Percentiles rank a stretch among this genome's conserved stretches.
Conservation (phyloP, 2,113 vertebrate genomes). For the Myotis lucifugus region DNA sequence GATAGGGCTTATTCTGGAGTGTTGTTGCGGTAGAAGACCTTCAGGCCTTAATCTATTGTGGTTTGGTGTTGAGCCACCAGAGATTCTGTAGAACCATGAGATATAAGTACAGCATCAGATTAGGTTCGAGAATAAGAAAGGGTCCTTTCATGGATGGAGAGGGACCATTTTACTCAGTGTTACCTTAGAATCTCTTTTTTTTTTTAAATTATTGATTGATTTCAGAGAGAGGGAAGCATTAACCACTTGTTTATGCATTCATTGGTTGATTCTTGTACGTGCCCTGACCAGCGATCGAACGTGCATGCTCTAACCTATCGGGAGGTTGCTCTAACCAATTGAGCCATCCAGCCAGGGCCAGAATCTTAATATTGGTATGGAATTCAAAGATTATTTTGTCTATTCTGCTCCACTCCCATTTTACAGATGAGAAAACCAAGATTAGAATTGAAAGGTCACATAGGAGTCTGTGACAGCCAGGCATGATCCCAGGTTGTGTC, state of each 20-base stretch:
- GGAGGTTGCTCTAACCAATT: neutral
- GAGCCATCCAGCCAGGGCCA: neutral
- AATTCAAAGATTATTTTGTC: neutral
- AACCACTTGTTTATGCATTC: neutral
- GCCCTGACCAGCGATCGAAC: neutral
- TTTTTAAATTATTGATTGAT: neutral
- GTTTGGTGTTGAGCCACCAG: neutral
- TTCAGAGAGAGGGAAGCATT: neutral
- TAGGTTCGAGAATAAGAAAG: neutral
- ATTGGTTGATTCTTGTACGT: neutral
- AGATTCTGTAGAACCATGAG: neutral
- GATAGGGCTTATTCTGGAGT: neutral
- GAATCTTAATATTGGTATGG: neutral
- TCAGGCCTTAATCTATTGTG: neutral
- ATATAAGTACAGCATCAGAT: neutral
- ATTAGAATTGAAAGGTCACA: neutral
- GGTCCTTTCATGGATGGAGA: neutral
- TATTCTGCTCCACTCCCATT: neutral
- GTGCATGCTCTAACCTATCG: neutral
- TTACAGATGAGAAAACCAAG: conserved; percentile 30
- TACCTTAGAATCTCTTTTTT: neutral
- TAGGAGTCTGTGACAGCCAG: neutral
- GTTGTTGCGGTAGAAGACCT: neutral
- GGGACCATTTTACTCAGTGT: neutral
- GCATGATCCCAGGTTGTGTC: neutral